Base-by-base conservation (phyloP, 1,140 invertebrate genomes). In the Alviniconcha marisindica region DNA sequence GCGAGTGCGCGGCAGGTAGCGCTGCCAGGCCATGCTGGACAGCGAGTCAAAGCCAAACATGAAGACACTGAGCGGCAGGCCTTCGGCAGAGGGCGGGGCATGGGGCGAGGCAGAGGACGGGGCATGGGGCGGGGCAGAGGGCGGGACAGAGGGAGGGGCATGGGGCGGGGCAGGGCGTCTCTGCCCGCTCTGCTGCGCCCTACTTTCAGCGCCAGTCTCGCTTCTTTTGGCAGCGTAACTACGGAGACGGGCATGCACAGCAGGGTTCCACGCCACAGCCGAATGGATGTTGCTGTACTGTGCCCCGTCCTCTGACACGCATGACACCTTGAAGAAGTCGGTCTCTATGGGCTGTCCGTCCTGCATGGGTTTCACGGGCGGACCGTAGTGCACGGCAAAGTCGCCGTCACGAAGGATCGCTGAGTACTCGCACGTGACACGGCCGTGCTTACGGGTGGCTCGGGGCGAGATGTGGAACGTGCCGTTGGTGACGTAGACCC, bases 11-110 rank as follows among this genome's bases (percentile, higher is more conserved):
- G 97, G 97, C 71, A 99, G 93, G 88, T 97, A 96, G 54, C 98
- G 94, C 36, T 97, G 96, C 90, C 98, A 98, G 1, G 96, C 96
- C 92, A 97, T 96, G 60, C 96, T 94, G 0, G 97, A 98, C 0
- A 98, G 92, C 0, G 98, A 98, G 93, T 99, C 98, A 91, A 98
- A 97, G 0, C 97, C 84, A 83, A 98, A 96, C 94, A 98, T 97
- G 0, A 98, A 90, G 0, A 99, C 95, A 90, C 97, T 98, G 5
- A 96, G 86, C n/a, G n/a, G n/a, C n/a, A n/a, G n/a, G n/a, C n/a
- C n/a, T n/a, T 14, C 14, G 31, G 18, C 21, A 24, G 31, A 15
- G 31, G 15, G 69, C 21, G 31, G 40, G 28, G 36, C 66, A 33
- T n/a, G 5, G 28, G 31, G 4, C 5, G 36, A 31, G 31, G n/a